These are phyloP conservation scores for Myodes glareolus DNA, from an alignment of 2,113 vertebrate species.

Conservation along the genomic window DNA sequence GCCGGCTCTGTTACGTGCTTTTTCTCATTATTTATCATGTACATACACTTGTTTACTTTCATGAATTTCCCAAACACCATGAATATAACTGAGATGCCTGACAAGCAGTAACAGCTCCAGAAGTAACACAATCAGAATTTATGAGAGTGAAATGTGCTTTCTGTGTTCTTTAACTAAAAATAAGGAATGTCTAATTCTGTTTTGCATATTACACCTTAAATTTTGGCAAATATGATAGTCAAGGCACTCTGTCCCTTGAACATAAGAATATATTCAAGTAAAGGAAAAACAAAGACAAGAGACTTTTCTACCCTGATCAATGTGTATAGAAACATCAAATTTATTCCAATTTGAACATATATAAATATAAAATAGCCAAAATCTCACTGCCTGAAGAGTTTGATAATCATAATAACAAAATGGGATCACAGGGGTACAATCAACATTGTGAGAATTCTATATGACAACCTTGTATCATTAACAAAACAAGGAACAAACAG, in stretches of 20 bases:
- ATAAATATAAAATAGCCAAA: neutral
- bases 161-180: constrained; percentile 25
- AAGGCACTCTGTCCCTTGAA: constrained; percentile 36
- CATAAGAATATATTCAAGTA: constrained; percentile 6
- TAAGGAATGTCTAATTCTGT: constrained; percentile 34
- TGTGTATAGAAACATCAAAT: neutral
- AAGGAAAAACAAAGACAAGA: neutral
- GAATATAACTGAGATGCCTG: constrained; percentile 2
- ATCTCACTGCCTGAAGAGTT: neutral
- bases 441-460: neutral
- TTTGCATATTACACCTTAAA: neutral
- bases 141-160: neutral
- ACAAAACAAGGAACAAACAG: neutral
- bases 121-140: neutral
- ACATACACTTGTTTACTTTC: constrained; percentile 25
- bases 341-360: neutral
- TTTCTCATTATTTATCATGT: neutral
- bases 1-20: neutral
- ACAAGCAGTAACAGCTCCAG: neutral
- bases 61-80: constrained; percentile 26
- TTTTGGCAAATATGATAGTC: constrained; percentile 27
- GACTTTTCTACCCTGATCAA: neutral
- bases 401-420: neutral
- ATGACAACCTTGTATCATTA: neutral
- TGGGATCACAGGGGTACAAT: neutral